These are phyloP conservation scores for Porites lutea DNA, from an alignment of 64 coral and sea anemone species.

Conservation along the genomic window DNA sequence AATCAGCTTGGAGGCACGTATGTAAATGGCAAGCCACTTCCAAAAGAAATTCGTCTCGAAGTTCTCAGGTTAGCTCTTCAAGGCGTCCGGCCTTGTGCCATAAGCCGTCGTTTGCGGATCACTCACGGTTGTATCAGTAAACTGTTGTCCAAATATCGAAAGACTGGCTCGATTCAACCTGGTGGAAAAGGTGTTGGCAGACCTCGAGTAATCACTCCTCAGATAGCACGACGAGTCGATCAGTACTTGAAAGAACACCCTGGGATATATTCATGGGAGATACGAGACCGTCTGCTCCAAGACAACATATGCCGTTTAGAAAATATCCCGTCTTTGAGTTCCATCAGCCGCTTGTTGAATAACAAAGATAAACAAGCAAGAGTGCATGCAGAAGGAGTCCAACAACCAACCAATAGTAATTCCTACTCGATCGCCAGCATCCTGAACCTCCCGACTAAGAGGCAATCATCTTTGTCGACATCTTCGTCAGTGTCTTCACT, in stretches of 20 bases:
- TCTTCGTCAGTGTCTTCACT: neutral
- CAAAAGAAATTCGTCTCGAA: neutral
- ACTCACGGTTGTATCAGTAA: conserved; percentile 11
- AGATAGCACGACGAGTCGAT: neutral
- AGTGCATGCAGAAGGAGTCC: neutral
- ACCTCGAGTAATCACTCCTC: conserved; percentile 1
- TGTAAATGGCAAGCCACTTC: neutral
- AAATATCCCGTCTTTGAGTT: neutral
- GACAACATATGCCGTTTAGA: neutral
- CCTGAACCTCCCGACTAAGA: neutral
- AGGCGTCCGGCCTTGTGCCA: conserved; percentile 1
- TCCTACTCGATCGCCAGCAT: neutral
- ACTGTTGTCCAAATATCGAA: neutral
- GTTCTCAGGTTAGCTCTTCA: neutral
- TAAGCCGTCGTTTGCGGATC: neutral
- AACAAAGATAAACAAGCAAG: neutral
- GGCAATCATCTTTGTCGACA: neutral
- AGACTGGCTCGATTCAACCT: neutral
- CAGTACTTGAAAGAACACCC: neutral
- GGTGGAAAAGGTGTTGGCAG: neutral
- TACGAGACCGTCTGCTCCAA: conserved; percentile 4
- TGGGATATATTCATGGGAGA: conserved; percentile 7
- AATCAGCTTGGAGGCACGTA: neutral
- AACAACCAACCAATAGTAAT: neutral
- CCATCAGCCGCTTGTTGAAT: conserved; percentile 14